Percentiles rank a stretch among this genome's conserved stretches.
Evolutionary conservation across 2,113 vertebrate species (phyloP).

Genomic region (Notiomystis cincta): DNA sequence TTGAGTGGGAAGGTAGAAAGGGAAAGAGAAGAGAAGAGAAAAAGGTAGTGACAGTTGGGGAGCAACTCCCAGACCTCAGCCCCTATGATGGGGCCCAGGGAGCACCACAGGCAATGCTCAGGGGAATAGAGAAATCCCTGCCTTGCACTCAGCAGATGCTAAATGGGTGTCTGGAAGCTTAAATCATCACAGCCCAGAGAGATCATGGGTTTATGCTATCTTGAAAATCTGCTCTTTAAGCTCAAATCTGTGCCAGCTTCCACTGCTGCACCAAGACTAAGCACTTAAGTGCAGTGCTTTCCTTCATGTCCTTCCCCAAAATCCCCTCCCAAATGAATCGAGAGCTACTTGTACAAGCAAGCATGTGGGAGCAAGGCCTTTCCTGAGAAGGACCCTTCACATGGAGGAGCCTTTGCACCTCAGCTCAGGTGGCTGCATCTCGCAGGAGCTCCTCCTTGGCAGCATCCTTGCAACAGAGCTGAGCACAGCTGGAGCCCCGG

Average conservation of each 20-base stretch:
- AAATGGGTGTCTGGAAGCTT: background rate
- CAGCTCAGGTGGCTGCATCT: background rate
- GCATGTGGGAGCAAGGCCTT: background rate
- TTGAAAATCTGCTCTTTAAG: background rate
- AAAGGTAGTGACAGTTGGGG: background rate
- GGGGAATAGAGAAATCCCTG: background rate
- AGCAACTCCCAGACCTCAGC: background rate
- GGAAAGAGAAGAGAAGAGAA: background rate
- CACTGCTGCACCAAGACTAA: background rate
- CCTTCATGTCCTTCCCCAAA: background rate
- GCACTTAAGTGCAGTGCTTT: background rate
- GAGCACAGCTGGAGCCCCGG: background rate
- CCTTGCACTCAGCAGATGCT: background rate
- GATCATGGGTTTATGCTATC: background rate
- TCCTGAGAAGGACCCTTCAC: background rate
- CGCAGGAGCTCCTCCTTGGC: background rate
- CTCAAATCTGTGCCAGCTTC: background rate
- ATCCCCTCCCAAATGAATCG: background rate
- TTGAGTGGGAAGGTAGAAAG: background rate
- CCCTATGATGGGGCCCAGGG: fast-evolving
- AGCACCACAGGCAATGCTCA: background rate
- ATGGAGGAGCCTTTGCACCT: background rate
- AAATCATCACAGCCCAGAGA: background rate
- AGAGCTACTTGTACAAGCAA: background rate
- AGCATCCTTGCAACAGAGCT: background rate